Evolutionary conservation across 2,113 vertebrate genomes (phyloP), one percentile per base, ranked within the genome.

Genomic region (Rhinopomastus cyanomelas): DNA sequence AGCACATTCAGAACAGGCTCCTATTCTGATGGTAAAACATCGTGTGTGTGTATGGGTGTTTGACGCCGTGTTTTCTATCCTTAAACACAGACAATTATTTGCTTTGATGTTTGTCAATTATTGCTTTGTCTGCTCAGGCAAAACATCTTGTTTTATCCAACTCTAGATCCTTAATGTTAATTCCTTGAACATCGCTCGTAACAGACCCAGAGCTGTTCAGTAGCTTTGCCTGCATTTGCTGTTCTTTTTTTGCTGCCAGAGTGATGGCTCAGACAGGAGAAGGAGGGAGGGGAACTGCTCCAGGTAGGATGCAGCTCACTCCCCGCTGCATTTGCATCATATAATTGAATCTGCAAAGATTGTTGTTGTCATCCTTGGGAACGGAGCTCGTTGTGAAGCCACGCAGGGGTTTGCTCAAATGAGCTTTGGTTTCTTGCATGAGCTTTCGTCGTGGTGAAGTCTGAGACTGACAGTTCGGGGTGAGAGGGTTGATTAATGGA

Each of bases 21-120:
- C 17, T 86, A 22, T 1, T 57, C 68, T 56, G 8, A 15, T 25
- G 48, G 62, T 61, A 27, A 79, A 85, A 61, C 60, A 68, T 29
- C 55, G 39, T 48, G 30, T n/a, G 0, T 65, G 30, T 30, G 2
- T 25, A 23, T 27, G n/a, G 36, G n/a, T 25, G 4, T 27, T 52
- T 3, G 1, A 16, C 12, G 4, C 46, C 51, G 10, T 74, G 90
- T 82, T 67, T 9, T 29, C 80, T 52, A 90, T 66, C n/a, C 73
- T 86, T 90, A 83, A 93, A 88, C 6, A 21, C 57, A 42, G 46
- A 77, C 59, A 30, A 7, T 84, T 49, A 37, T 51, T 75, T 87
- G 62, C 64, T 90, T 89, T 89, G 67, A 32, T 74, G 64, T 91
- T 81, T 3, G 15, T 72, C 83, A 81, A 77, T 92, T 66, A 67